Evolutionary conservation across 1,140 invertebrate species (phyloP).

Genomic region (Agrypnia vestita): DNA sequence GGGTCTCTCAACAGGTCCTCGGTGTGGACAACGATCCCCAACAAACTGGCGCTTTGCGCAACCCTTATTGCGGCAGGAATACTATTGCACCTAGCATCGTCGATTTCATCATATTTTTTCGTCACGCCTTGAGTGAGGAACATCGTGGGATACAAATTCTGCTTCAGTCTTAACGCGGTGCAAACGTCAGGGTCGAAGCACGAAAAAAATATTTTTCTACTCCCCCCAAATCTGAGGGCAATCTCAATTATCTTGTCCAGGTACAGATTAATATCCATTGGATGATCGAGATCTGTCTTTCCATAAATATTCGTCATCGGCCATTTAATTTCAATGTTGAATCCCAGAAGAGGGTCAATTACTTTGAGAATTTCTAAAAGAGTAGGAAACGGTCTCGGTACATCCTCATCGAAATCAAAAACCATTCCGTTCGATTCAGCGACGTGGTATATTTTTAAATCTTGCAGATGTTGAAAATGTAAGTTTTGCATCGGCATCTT

Average conservation of each 20-base stretch:
- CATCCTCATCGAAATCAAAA: slow-evolving; percentile 86
- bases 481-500: slow-evolving; percentile 93
- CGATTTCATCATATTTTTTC: slow-evolving; percentile 85
- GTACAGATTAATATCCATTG: slow-evolving; percentile 93
- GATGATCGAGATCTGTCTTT: slow-evolving; percentile 88
- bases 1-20: slow-evolving; percentile 91
- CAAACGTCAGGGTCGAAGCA: slow-evolving; percentile 97
- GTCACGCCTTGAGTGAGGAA: slow-evolving; percentile 90
- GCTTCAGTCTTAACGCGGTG: slow-evolving; percentile 91
- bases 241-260: slow-evolving; percentile 88
- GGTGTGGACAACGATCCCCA: slow-evolving; percentile 93
- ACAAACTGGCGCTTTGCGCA: slow-evolving; percentile 83
- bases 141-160: slow-evolving; percentile 96
- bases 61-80: slow-evolving; percentile 88
- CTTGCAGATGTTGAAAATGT: slow-evolving; percentile 89
- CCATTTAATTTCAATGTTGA: slow-evolving; percentile 98
- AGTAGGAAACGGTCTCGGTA: slow-evolving; percentile 95
- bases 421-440: slow-evolving; percentile 84
- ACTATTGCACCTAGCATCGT: slow-evolving; percentile 86
- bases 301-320: slow-evolving; percentile 90
- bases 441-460: slow-evolving; percentile 82
- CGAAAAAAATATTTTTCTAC: slow-evolving; percentile 90
- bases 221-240: slow-evolving; percentile 83
- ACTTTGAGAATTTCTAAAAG: slow-evolving; percentile 86
- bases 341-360: slow-evolving; percentile 88